Base-by-base conservation (phyloP, 2,797 vertebrate genomes). In the Brachyrhaphis roseni region DNA sequence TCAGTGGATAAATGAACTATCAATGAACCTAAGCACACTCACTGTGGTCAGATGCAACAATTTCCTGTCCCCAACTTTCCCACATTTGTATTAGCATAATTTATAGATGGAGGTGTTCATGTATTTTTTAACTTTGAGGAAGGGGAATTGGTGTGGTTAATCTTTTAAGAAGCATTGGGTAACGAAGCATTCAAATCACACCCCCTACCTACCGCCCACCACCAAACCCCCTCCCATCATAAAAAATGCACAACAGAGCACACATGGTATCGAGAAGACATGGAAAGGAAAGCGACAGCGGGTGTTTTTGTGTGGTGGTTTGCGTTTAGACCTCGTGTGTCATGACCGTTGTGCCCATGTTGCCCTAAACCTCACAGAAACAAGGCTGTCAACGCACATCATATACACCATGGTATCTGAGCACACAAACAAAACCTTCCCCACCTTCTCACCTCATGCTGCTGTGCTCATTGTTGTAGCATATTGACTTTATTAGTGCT, bases 291-390 rank as follows among this genome's bases (percentile, higher is more conserved):
- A 76, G 70, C 31, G 43, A 39, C 77, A 74, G 57, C 4, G n/a
- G 51, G 43, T 77, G 82, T 84, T 82, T 82, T 68, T 53, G 31
- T 82, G 79, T 41, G 53, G 46, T 47, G 77, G 45, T 64, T 6
- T 85, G 72, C 79, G 74, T 87, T 82, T 73, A 77, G 68, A 82
- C 74, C 74, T 76, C 39, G 81, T 80, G 77, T 86, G 74, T 77
- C 77, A 84, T 92, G 88, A 91, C 91, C 89, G 80, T 78, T 89
- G 81, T 88, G 78, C 87, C 86, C 82, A 80, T 82, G 81, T 87
- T 86, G 45, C 78, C 82, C 74, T 75, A 81, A 86, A 78, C 75
- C 78, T 68, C 82, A 82, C 28, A 66, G 83, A 88, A 91, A 85
- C 82, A 85, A 74, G 20, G 72, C 84, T 90, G 89, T 89, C 85